Conservation (phyloP, 2,888 invertebrate species). For the Drosophila nr. perissopoda region DNA sequence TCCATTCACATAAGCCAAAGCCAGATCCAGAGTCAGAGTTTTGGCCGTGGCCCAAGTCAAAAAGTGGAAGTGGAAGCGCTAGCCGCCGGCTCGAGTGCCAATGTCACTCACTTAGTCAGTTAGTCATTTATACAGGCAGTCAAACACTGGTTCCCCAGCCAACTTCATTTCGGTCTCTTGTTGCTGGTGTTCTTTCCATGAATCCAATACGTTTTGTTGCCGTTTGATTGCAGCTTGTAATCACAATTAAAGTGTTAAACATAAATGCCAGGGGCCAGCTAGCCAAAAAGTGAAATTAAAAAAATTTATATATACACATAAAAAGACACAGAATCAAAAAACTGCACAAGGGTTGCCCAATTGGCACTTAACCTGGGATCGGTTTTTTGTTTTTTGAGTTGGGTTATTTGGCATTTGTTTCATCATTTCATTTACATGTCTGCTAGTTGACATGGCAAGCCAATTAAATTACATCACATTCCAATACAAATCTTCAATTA, state of each 20-base stretch:
- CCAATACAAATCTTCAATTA: not conserved
- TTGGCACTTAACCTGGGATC: slow-evolving; percentile 53
- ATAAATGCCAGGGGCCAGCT: slow-evolving; percentile 77
- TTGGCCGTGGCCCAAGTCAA: slow-evolving; percentile 3
- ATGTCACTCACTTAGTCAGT: slow-evolving; percentile 49
- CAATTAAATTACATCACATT: slow-evolving; percentile 13
- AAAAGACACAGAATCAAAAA: slow-evolving; percentile 1
- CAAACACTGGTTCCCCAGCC: slow-evolving; percentile 30
- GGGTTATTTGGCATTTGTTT: slow-evolving; percentile 30
- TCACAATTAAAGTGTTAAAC: slow-evolving; percentile 83
- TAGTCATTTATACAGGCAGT: slow-evolving; percentile 21
- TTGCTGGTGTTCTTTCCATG: slow-evolving; percentile 19
- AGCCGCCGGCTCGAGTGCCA: slow-evolving; percentile 68
- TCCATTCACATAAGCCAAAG: slow-evolving; percentile 42
- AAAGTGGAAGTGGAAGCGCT: slow-evolving; percentile 44
- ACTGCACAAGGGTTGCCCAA: slow-evolving; percentile 65
- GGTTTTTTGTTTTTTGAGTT: slow-evolving; percentile 22
- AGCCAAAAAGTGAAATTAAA: slow-evolving; percentile 29
- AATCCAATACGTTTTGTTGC: slow-evolving; percentile 42
- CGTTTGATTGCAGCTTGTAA: slow-evolving; percentile 77
- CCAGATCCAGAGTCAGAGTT: slow-evolving; percentile 7
- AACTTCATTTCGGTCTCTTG: slow-evolving; percentile 24
- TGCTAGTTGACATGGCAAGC: slow-evolving; percentile 64
- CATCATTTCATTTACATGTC: slow-evolving; percentile 72
- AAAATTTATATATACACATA: not conserved